phyloP scores from a whole-genome alignment of 2,888 invertebrate genomes.

The Meta bourneti region DNA sequence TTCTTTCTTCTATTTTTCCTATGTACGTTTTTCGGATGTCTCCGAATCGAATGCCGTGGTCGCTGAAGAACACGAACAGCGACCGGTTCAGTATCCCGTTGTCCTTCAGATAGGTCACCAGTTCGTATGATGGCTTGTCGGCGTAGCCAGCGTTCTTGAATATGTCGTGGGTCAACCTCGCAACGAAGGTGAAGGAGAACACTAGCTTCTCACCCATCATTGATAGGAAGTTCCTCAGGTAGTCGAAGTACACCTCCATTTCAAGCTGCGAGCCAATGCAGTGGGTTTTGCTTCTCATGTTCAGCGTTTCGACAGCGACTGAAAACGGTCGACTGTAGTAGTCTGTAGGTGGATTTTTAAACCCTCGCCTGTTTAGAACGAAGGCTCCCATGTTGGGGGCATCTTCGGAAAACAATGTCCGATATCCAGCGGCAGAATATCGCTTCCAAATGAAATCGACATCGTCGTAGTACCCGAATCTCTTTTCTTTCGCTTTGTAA shows the following conservation, averaged over 20 bases:
- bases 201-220: conserved; percentile 69
- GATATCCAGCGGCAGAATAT: conserved; percentile 79
- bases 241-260: conserved; percentile 73
- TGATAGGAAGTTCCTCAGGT: conserved; percentile 56
- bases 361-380: conserved; percentile 80
- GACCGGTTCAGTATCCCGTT: conserved; percentile 83
- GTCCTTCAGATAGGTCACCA: conserved; percentile 84
- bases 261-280: conserved; percentile 68
- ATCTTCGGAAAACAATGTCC: conserved; percentile 80
- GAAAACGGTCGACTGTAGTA: conserved; percentile 80
- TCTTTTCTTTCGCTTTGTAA: conserved; percentile 72
- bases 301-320: conserved; percentile 79
- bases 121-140: conserved; percentile 80
- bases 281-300: conserved; percentile 49
- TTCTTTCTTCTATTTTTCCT: conserved; percentile 88
- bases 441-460: conserved; percentile 80
- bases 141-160: conserved; percentile 80
- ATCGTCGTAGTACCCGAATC: conserved; percentile 78
- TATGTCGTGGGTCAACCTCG: conserved; percentile 80
- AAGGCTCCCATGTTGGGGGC: conserved; percentile 79
- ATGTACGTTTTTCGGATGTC: conserved; percentile 82
- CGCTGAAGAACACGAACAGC: conserved; percentile 79
- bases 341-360: conserved; percentile 80
- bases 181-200: conserved; percentile 80
- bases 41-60: conserved; percentile 81